A percentile compares a stretch with the other conserved stretches of the same genome.
phyloP scores from a whole-genome alignment of 2,797 vertebrate species.

The Agapornis canus region DNA sequence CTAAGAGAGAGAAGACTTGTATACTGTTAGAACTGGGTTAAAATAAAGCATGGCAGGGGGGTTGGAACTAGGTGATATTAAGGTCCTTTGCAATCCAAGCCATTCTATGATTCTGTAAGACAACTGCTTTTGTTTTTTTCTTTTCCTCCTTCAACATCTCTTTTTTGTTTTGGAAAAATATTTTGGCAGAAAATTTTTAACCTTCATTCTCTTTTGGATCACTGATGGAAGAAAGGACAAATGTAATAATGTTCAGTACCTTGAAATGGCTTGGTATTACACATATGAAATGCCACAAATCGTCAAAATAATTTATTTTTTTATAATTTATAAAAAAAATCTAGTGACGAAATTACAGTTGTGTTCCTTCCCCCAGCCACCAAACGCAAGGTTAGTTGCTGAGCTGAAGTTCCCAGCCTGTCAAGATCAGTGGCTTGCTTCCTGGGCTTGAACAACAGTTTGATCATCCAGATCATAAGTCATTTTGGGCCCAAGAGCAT shows the following conservation, averaged over 20 bases:
- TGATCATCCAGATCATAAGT: not conserved
- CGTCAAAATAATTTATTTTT: not conserved
- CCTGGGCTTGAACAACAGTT: not conserved
- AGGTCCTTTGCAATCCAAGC: not conserved
- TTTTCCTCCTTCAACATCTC: not conserved
- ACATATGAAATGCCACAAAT: not conserved
- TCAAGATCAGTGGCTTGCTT: not conserved
- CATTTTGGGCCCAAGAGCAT: not conserved
- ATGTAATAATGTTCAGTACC: not conserved
- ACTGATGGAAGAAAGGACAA: not conserved
- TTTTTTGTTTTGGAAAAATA: not conserved
- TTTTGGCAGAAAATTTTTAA: not conserved
- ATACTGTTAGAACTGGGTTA: not conserved
- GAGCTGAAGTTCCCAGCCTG: not conserved
- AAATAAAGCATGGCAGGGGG: not conserved
- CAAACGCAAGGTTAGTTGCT: not conserved
- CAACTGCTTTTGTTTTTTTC: not conserved
- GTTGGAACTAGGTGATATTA: not conserved
- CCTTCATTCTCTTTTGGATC: not conserved
- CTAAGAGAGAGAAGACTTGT: not conserved
- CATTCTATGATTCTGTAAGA: not conserved
- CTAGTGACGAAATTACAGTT: not conserved
- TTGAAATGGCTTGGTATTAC: not conserved
- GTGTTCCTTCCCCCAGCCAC: not conserved
- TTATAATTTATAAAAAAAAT: not conserved